Base-by-base conservation (phyloP, 2,113 vertebrate species). In the Epinephelus fuscoguttatus region DNA sequence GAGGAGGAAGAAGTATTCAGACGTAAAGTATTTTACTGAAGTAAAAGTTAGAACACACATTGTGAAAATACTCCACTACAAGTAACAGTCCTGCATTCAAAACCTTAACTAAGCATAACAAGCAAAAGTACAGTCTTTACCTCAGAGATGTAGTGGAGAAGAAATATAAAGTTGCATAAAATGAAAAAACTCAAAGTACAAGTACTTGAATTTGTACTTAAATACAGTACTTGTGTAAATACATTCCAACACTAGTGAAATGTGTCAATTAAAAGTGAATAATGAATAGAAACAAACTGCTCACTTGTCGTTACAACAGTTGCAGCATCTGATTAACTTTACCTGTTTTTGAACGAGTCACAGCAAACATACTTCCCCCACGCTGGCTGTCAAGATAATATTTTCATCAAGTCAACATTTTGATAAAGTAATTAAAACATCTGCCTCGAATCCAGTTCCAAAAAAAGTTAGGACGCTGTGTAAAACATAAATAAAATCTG, bases 331-430 rank as follows among this genome's bases (percentile, higher is more conserved):
- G 42, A 45, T 45, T 45, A 11, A 45, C 14, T 56, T 82, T 64
- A 90, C 93, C 93, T 85, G 86, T 85, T 87, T 84, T 94, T 30
- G 93, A 94, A 52, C 7, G 72, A 1, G 64, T 79, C 63, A 93
- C 90, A 55, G 85, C 80, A 68, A 94, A 94, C n/a, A 69, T 17
- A 56, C 91, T 94, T 2, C 93, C 90, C 3, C 69, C 93, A 0
- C 90, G 90, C 13, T 87, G 89, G 47, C 93, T 94, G 86, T 64
- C 4, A 49, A 61, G 40, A 79, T 14, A 23, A 15, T 21, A 53
- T 55, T n/a, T 30, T 3, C 5, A 69, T 53, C 11, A 13, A 33
- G 21, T 37, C 13, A n/a, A 19, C 14, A 37, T n/a, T 12, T 62
- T 2, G 2, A 49, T 27, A 7, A 37, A 37, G 33, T 7, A 37